Conservation (phyloP, 2,113 vertebrate genomes). For the Corvus cornix region DNA sequence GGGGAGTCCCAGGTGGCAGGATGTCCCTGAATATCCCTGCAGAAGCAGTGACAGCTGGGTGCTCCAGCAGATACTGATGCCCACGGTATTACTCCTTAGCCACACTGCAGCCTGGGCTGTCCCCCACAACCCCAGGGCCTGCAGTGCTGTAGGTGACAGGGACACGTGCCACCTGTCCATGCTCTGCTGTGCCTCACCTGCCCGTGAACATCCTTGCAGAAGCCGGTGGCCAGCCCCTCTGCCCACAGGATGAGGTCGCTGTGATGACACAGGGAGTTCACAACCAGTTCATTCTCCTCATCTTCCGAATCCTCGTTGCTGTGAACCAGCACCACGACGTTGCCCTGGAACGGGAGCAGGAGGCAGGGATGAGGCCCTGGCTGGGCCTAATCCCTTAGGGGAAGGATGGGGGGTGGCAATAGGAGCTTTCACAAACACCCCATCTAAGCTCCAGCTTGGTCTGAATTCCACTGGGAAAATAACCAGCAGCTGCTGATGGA, state of each 20-base stretch:
- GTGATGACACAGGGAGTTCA: conserved; percentile 84
- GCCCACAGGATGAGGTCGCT: conserved; percentile 83
- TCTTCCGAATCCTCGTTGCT: conserved; percentile 64
- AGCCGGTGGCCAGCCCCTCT: conserved; percentile 87
- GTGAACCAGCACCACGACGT: conserved; percentile 82
- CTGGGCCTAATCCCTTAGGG: neutral
- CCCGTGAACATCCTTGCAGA: conserved; percentile 93
- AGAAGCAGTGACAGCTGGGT: neutral
- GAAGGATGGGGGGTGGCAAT: neutral
- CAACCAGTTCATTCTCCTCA: conserved; percentile 74
- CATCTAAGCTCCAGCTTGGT: neutral
- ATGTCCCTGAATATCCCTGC: neutral
- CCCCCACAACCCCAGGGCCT: rapidly evolving
- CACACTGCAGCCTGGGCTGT: neutral
- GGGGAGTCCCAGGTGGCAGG: neutral
- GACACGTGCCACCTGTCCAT: rapidly evolving
- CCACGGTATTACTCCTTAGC: neutral
- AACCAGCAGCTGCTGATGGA: neutral
- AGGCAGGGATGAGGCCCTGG: neutral
- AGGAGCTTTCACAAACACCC: neutral
- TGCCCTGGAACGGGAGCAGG: conserved; percentile 75
- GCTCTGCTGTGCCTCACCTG: conserved; percentile 72
- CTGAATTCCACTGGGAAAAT: neutral
- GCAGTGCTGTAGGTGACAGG: rapidly evolving
- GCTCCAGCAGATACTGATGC: neutral